Evolutionary conservation across 2,888 invertebrate genomes (phyloP).

Genomic region (Leptinotarsa peninsularis): DNA sequence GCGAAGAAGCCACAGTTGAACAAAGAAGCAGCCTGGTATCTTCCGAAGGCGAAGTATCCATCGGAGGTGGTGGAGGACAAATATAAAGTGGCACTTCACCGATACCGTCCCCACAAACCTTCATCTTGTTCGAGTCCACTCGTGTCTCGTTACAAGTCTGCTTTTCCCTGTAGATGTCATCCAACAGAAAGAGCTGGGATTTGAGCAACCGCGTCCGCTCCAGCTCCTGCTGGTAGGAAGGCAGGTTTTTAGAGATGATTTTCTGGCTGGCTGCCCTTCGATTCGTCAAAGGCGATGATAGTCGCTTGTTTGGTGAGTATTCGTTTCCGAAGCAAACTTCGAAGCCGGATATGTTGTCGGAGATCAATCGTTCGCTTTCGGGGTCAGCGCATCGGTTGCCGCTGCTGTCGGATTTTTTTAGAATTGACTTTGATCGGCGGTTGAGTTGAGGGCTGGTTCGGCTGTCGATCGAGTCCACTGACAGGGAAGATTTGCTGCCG

Average conservation of each 20-base stretch:
- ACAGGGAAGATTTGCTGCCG: constrained; percentile 76
- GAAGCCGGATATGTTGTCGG: constrained; percentile 74
- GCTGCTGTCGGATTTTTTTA: constrained; percentile 79
- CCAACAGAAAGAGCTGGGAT: constrained; percentile 65
- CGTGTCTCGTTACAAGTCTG: constrained; percentile 52
- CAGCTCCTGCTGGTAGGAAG: constrained; percentile 58
- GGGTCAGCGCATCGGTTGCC: constrained; percentile 71
- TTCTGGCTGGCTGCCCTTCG: constrained; percentile 55
- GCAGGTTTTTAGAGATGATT: constrained; percentile 50
- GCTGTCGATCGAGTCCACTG: constrained; percentile 77
- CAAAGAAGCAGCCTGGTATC: constrained; percentile 65
- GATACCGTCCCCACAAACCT: constrained; percentile 55
- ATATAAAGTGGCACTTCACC: constrained; percentile 67
- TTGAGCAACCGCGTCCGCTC: constrained; percentile 60
- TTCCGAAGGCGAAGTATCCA: constrained; percentile 69
- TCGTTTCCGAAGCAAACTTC: constrained; percentile 67
- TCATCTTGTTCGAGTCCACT: constrained; percentile 61
- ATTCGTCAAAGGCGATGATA: constrained; percentile 61
- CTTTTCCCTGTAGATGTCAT: constrained; percentile 64
- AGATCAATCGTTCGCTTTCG: constrained; percentile 81
- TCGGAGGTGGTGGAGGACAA: constrained; percentile 69
- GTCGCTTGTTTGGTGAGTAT: constrained; percentile 61
- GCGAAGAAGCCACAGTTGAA: constrained; percentile 46
- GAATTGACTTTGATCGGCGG: constrained; percentile 79
- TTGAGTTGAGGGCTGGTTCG: constrained; percentile 73